Conservation (phyloP, 2,797 vertebrate species). For the Enteromius anoplus region DNA sequence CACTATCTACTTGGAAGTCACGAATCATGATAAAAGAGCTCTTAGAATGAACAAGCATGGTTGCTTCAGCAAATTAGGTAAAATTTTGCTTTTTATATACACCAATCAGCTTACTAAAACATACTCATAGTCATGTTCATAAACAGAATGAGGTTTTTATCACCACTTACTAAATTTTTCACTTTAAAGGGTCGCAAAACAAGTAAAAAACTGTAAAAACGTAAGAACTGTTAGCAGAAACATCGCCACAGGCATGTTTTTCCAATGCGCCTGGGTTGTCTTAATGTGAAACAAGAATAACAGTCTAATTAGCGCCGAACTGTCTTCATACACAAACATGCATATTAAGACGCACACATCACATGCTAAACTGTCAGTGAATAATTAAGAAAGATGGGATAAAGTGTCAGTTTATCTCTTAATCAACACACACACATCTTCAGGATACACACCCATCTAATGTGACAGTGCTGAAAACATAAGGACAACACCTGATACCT, state of each 20-base stretch:
- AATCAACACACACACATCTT: slow-evolving; percentile 43
- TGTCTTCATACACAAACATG: neutral
- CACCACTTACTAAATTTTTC: neutral
- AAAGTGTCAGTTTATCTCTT: slow-evolving; percentile 46
- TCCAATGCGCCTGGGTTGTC: neutral
- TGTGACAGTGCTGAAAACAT: slow-evolving; percentile 32
- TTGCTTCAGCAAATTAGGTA: slow-evolving; percentile 12
- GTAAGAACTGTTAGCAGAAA: neutral
- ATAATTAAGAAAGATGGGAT: slow-evolving; percentile 39
- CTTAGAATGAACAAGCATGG: neutral
- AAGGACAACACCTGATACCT: slow-evolving; percentile 43
- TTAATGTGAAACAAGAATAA: neutral
- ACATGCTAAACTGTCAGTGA: slow-evolving; percentile 32
- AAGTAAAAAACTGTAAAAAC: neutral
- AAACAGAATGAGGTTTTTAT: too few relatives aligned
- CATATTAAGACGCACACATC: neutral
- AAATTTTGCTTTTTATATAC: neutral
- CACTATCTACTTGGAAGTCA: neutral
- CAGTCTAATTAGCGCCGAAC: neutral
- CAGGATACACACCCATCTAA: slow-evolving; percentile 28
- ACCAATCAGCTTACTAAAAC: neutral
- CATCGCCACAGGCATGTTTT: neutral
- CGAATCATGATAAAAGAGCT: neutral
- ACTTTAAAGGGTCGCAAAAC: neutral
- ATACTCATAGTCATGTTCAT: neutral